Percentiles rank a stretch among this genome's conserved stretches.
phyloP scores from a whole-genome alignment of 2,113 vertebrate genomes.

The Zonotrichia leucophrys region DNA sequence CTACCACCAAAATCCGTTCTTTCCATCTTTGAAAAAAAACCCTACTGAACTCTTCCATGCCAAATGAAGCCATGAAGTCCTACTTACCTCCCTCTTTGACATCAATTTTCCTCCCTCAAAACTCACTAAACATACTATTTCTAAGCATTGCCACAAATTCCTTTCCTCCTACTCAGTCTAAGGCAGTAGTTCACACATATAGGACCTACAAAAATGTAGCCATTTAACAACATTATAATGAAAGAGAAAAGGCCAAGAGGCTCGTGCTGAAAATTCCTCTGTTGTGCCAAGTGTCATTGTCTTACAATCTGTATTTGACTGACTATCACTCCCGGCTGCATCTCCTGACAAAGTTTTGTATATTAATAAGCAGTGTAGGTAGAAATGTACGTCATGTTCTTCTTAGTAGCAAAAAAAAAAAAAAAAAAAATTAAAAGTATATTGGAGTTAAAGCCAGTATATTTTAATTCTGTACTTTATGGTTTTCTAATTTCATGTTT shows the following conservation, averaged over 20 bases:
- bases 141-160: not conserved
- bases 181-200: not conserved
- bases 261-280: not conserved
- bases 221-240: not conserved
- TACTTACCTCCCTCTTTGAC: not conserved
- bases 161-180: not conserved
- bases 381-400: not conserved
- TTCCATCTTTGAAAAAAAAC: not conserved
- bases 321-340: not conserved
- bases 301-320: not conserved
- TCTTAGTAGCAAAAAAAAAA: not conserved
- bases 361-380: not conserved
- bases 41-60: not conserved
- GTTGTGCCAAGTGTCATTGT: not conserved
- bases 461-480: not conserved
- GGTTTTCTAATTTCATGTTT: not conserved
- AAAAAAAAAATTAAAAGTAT: too few species aligned
- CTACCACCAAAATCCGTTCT: not conserved
- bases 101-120: not conserved
- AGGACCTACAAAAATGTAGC: not conserved
- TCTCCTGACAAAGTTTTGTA: not conserved
- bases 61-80: not conserved
- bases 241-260: not conserved
- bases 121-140: not conserved
- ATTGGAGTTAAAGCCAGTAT: not conserved